Base-by-base conservation (phyloP, 2,888 invertebrate genomes). In the Napeogenes inachia region DNA sequence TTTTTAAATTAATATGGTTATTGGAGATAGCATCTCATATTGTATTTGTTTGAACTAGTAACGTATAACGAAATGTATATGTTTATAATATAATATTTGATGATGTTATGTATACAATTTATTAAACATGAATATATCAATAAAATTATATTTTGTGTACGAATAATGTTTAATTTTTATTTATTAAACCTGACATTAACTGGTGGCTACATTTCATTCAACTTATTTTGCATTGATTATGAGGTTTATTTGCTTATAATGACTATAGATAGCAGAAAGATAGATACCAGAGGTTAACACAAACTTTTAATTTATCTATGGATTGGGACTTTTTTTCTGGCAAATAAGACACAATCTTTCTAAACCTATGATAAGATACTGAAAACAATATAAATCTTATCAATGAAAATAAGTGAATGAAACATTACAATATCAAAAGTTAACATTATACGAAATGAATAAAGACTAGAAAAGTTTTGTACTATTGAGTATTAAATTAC, bases 71-170 rank as follows among this genome's bases (percentile, higher is more conserved):
- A 87, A 89, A 89, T 88, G 88, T 89, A 89, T 89, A 90, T 90
- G 89, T 90, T 89, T 89, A 85, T 89, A 89, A 90, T 89, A 89
- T 89, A 89, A 89, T 89, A 89, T 89, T 89, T 89, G 89, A 89
- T 87, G 89, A 89, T 89, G 89, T 89, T 90, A 90, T 89, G 88
- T 90, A 90, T 90, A 90, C 89, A 90, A 89, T 90, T 89, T 90
- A 90, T 90, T 90, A 90, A 90, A 90, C 89, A 89, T 90, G 88
- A 81, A 89, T 89, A 89, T 89, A 90, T 89, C 89, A 91, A 91
- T 91, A 91, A 91, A 91, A 91, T 89, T 91, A 91, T 91, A 91
- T 91, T 91, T 91, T 91, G 90, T 91, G 90, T 91, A 91, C 78
- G 81, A 84, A 75, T 73, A 83, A 84, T 79, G 76, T 88, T 89